Conservation (phyloP, 2,888 invertebrate species). For the Kryphioiulus occultus region DNA sequence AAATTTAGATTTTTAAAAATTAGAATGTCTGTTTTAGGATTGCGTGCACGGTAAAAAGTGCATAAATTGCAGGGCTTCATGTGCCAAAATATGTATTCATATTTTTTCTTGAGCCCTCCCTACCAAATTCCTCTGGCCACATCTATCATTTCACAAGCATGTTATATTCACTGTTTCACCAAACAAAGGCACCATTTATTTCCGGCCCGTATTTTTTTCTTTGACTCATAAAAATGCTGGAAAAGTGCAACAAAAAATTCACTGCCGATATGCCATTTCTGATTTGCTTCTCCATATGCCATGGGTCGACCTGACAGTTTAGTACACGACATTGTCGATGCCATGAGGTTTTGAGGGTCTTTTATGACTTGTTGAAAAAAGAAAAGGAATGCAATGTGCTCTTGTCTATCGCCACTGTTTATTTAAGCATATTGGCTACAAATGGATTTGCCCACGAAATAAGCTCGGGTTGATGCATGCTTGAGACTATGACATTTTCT, state of each 20-base stretch:
- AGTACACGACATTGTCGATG: neutral
- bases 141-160: conserved; percentile 40
- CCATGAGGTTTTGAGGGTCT: conserved; percentile 19
- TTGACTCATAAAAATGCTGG: neutral
- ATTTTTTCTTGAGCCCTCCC: neutral
- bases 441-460: neutral
- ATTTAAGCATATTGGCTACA: neutral
- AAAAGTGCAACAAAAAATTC: neutral
- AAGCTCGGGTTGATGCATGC: neutral
- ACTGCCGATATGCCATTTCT: conserved; percentile 32
- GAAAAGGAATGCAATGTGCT: neutral
- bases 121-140: conserved; percentile 9
- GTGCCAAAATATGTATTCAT: neutral
- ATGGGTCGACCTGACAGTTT: conserved; percentile 20
- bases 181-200: conserved; percentile 46
- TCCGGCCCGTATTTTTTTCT: neutral
- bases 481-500: neutral
- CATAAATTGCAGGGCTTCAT: neutral
- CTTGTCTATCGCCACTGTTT: conserved; percentile 21
- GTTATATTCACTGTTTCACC: conserved; percentile 33
- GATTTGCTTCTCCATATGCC: conserved; percentile 7
- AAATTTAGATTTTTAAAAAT: conserved; percentile 32
- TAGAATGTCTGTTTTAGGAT: neutral
- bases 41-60: conserved; percentile 6
- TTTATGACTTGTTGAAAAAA: conserved; percentile 36